Evolutionary conservation across 1,140 invertebrate genomes (phyloP), one percentile per base, ranked within the genome.

Genomic region (Leptinotarsa undecemlineata): DNA sequence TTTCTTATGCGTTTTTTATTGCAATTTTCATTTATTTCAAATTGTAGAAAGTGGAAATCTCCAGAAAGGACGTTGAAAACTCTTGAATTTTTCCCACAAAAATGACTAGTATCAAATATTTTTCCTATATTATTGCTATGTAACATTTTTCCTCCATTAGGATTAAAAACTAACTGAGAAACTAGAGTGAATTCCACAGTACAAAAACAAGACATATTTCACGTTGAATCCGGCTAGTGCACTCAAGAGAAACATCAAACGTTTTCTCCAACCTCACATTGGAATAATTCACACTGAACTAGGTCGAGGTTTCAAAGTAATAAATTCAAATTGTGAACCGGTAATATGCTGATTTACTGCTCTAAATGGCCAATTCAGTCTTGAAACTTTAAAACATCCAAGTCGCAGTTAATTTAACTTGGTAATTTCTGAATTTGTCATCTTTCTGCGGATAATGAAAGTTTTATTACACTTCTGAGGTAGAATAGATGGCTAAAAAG

Each of bases 361-460:
- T 70, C 71, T 75, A 75, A 77, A 77, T 71, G 76, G 73, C 42
- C 76, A 71, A 78, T 78, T 78, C 73, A 78, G 76, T 78, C 74
- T 71, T 66, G 71, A 78, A 71, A 78, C 70, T 78, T 78, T 78
- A 67, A 76, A 76, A 76, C 61, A 48, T 61, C 76, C 66, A 69
- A 63, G 73, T 74, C 76, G 68, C 69, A 76, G 74, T 78, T 78
- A 78, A 78, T 78, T 78, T 74, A 73, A 74, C 77, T 78, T 73
- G 23, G 77, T 76, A 73, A 78, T 78, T 78, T 73, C 74, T 73
- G 77, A 78, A 78, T 78, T 78, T 78, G 76, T 78, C 77, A 78
- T 78, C 74, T 78, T 78, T 76, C 71, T 57, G 74, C n/a, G 51
- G 51, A 57, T 17, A 57, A 19, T 57, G 15, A 19, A 57, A 57